Evolutionary conservation across 2,797 vertebrate species (phyloP), one percentile per base, ranked within the genome.

Genomic region (Fratercula arctica): DNA sequence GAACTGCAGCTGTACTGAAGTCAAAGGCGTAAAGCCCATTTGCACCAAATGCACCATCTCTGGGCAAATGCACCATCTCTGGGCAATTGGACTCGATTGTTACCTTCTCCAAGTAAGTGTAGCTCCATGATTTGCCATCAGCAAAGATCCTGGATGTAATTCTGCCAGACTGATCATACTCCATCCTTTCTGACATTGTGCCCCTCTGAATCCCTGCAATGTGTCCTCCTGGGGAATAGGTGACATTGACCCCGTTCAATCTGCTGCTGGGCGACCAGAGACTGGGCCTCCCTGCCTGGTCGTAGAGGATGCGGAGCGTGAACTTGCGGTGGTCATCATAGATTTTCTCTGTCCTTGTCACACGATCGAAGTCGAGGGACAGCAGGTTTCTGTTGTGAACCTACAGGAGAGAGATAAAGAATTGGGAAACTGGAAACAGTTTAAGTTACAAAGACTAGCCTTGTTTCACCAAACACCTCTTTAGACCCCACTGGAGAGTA

Each of bases 291-390:
- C 99, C 99, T 0, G 99, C 99, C 4, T 98, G 99, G 97, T 99
- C 99, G 0, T 99, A 99, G 85, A 99, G 99, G 97, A 99, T 99
- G 91, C 99, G 98, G 51, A 99, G 96, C 0, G 99, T 99, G 95
- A 99, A 99, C 97, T 99, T 99, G 93, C 99, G 98, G 97, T 99
- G 99, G 96, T 99, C 99, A 4, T 99, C 99, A 3, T 99, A 99
- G 74, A 99, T 99, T 96, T 99, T 99, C 97, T 99, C 99, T 4
- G 99, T 99, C 84, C 99, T 98, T 46, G 99, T 99, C 95, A 99
- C 99, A 2, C 99, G 99, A 97, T 99, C 99, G 35, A 99, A 99
- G 97, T 99, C 99, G 59, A 99, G 92, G 9, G 99, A 99, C 13
- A 99, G 97, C 91, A 99, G 96, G 95, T 99, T 99, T 96, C 99